Evolutionary conservation across 2,888 invertebrate species (phyloP).

Genomic region (Luperina testacea): DNA sequence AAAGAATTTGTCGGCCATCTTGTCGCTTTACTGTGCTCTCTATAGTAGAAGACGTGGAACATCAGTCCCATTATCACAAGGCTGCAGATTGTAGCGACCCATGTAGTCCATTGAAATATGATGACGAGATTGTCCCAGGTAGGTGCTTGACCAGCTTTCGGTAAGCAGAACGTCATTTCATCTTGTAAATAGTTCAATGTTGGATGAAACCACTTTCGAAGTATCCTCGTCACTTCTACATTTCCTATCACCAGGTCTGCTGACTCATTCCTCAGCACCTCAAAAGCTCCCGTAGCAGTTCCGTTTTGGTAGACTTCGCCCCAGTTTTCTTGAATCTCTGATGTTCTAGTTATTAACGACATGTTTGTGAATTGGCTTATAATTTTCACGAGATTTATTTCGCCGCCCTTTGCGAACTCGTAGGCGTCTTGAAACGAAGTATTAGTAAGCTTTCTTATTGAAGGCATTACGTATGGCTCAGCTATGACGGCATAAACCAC

Average conservation of each 20-base stretch:
- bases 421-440: slow-evolving; percentile 79
- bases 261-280: slow-evolving; percentile 77
- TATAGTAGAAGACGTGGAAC: slow-evolving; percentile 83
- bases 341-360: slow-evolving; percentile 82
- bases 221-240: slow-evolving; percentile 84
- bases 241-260: slow-evolving; percentile 86
- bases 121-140: slow-evolving; percentile 87
- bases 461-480: slow-evolving; percentile 88
- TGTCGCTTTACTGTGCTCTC: slow-evolving; percentile 78
- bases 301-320: slow-evolving; percentile 81
- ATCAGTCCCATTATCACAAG: slow-evolving; percentile 80
- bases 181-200: slow-evolving; percentile 87
- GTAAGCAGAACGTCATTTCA: slow-evolving; percentile 88
- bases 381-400: slow-evolving; percentile 86
- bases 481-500: slow-evolving; percentile 84
- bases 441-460: slow-evolving; percentile 74
- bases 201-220: slow-evolving; percentile 86
- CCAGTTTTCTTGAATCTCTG: slow-evolving; percentile 83
- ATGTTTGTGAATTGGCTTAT: slow-evolving; percentile 87
- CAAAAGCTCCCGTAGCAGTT: slow-evolving; percentile 82
- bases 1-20: slow-evolving; percentile 87
- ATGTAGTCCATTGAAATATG: slow-evolving; percentile 87
- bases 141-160: slow-evolving; percentile 82
- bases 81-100: slow-evolving; percentile 82
- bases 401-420: slow-evolving; percentile 83